A percentile compares a stretch with the other conserved stretches of the same genome.
Conservation (phyloP, 64 coral and sea anemone species). For the Acropora yongei region DNA sequence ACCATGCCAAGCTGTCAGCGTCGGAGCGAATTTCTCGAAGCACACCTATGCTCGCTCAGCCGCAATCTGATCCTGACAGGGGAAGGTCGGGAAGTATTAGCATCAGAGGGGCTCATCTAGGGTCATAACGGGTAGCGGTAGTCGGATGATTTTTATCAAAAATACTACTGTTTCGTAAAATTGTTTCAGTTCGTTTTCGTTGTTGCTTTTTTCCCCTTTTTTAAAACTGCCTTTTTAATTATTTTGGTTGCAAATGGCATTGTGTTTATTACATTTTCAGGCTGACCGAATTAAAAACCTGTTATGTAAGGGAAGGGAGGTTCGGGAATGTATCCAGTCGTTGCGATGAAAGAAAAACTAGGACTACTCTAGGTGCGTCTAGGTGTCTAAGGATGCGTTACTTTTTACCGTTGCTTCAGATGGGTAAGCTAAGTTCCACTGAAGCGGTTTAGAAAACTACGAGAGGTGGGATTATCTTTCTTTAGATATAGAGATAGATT, state of each 20-base stretch:
- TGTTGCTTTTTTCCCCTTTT: not conserved
- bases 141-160: not conserved
- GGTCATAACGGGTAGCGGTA: not conserved
- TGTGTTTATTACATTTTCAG: no score
- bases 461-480: not conserved
- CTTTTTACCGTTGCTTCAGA: not conserved
- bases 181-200: not conserved
- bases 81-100: constrained; percentile 61
- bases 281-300: no score
- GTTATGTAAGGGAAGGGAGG: no score
- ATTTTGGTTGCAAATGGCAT: no score
- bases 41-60: constrained; percentile 92
- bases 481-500: not conserved
- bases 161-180: not conserved
- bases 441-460: not conserved
- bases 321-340: no score
- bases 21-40: constrained; percentile 96
- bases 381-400: no score
- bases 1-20: constrained; percentile 94
- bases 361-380: no score
- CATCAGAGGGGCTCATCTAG: constrained; percentile 23
- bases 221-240: no score
- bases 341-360: no score
- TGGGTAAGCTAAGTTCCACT: no score
- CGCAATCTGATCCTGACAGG: constrained; percentile 56